These are phyloP conservation scores for Abrostola triplasia DNA, from an alignment of 2,888 invertebrate genomes.

Conservation along the genomic window DNA sequence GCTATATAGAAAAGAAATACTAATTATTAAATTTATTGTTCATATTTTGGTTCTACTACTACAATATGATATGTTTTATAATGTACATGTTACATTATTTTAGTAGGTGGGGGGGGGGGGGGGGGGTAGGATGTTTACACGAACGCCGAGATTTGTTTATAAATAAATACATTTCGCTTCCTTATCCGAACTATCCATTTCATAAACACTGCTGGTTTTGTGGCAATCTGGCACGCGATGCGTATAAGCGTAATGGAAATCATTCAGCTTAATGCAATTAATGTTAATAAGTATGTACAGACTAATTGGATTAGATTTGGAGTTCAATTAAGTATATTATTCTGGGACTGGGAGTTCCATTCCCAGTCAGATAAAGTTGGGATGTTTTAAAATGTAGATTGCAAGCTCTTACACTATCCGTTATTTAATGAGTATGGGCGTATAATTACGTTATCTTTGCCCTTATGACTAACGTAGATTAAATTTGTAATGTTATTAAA, in stretches of 20 bases:
- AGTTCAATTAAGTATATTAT: constrained; percentile 40
- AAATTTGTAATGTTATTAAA: neutral
- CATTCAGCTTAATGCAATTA: constrained; percentile 40
- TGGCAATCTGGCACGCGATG: constrained; percentile 34
- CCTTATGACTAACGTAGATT: neutral
- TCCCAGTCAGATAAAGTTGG: constrained; percentile 7
- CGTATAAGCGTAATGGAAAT: constrained; percentile 44
- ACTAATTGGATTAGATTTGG: constrained; percentile 38
- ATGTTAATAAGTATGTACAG: constrained; percentile 26
- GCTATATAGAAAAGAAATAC: too few relatives aligned
- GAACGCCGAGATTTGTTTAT: neutral
- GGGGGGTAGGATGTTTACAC: too few relatives aligned
- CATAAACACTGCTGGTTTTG: constrained; percentile 37
- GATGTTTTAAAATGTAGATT: constrained; percentile 4
- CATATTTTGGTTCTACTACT: too few relatives aligned
- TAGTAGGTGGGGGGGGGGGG: too few relatives aligned
- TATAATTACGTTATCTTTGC: constrained; percentile 2
- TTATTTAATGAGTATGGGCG: neutral
- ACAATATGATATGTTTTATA: too few relatives aligned
- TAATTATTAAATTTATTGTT: too few relatives aligned
- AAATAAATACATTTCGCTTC: neutral
- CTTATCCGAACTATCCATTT: constrained; percentile 24
- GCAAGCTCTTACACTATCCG: neutral
- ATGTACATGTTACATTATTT: too few relatives aligned
- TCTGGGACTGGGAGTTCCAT: constrained; percentile 28